Conservation (phyloP, 1,140 invertebrate species). For the Colletes gigas region DNA sequence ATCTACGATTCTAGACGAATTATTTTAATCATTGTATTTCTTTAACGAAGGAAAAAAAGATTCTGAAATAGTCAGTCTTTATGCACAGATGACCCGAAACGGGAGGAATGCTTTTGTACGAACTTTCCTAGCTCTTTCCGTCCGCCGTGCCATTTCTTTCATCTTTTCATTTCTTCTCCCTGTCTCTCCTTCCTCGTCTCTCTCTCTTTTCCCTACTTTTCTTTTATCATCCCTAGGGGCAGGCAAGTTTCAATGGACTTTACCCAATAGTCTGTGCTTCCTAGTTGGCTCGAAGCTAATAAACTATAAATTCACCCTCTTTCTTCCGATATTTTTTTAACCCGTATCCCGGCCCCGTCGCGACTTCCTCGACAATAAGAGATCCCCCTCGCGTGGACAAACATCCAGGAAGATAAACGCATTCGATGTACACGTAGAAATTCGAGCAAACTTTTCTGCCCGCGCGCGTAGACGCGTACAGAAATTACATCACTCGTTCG, state of each 20-base stretch:
- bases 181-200: neutral
- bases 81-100: neutral
- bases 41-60: neutral
- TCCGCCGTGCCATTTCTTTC: neutral
- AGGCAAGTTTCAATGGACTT: constrained; percentile 77
- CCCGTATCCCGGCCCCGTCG: constrained; percentile 39
- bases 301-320: constrained; percentile 73
- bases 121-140: neutral
- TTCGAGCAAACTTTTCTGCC: neutral
- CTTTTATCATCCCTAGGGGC: constrained; percentile 63
- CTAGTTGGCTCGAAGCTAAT: constrained; percentile 71
- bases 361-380: constrained; percentile 28
- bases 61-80: neutral
- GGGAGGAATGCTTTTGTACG: constrained; percentile 15
- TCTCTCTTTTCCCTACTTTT: constrained; percentile 1
- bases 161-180: constrained; percentile 1
- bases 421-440: neutral
- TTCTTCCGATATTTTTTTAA: constrained; percentile 63
- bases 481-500: neutral
- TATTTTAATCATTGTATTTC: too few relatives aligned
- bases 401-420: neutral
- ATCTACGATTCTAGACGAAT: too few relatives aligned
- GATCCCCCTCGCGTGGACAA: neutral
- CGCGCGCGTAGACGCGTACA: neutral
- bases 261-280: constrained; percentile 72